These are phyloP conservation scores for Aldabrachelys gigantea DNA, from an alignment of 2,113 vertebrate genomes.

Conservation along the genomic window DNA sequence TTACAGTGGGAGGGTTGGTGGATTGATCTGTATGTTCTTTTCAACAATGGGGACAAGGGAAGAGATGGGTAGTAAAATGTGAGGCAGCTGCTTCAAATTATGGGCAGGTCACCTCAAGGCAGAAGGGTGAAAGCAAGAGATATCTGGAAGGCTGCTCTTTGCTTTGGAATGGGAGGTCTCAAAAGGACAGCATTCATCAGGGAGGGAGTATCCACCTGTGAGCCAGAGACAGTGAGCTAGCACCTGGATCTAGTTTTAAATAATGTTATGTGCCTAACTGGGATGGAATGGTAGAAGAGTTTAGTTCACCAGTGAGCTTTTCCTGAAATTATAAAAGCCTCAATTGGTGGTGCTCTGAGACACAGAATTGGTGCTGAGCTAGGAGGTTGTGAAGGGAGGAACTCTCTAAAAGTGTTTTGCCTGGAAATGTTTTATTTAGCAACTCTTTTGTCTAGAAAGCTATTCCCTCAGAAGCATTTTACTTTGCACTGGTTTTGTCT, in stretches of 20 bases:
- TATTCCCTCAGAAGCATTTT: slow-evolving; percentile 6
- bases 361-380: neutral
- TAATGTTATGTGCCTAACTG: neutral
- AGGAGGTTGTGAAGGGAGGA: neutral
- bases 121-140: neutral
- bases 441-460: neutral
- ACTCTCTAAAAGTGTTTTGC: slow-evolving; percentile 7
- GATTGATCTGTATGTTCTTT: neutral
- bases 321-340: slow-evolving; percentile 35
- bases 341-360: neutral
- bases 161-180: neutral
- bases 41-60: neutral
- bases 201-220: neutral
- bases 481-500: rapidly evolving
- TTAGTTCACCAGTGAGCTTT: neutral
- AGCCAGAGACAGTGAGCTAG: slow-evolving; percentile 12
- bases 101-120: neutral
- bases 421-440: neutral
- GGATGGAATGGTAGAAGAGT: neutral
- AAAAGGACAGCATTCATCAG: neutral
- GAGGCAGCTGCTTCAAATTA: neutral
- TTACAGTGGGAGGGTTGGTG: neutral
- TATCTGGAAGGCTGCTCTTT: neutral
- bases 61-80: neutral
- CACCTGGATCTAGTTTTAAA: slow-evolving; percentile 2